A percentile compares a stretch with the other conserved stretches of the same genome.
phyloP scores from a whole-genome alignment of 1,140 invertebrate genomes.

The Trichomalopsis sarcophagae region DNA sequence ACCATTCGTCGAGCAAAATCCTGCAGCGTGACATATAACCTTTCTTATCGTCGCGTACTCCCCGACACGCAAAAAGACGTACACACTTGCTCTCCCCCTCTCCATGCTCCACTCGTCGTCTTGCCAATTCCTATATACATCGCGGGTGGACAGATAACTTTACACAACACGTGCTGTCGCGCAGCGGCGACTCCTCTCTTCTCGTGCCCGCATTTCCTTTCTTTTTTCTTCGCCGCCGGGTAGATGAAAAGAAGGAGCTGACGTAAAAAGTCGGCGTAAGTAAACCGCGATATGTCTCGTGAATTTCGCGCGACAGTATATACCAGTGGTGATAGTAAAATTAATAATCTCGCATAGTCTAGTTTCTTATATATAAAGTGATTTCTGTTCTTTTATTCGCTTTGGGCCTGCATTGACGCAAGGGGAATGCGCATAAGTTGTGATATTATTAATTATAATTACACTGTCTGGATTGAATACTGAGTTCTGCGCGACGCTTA shows the following conservation, averaged over 20 bases:
- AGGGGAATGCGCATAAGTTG: too few species aligned
- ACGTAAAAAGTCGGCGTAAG: too few species aligned
- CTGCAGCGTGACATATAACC: constrained; percentile 59
- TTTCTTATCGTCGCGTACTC: constrained; percentile 58
- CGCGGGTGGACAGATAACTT: not conserved
- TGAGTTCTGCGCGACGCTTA: too few species aligned
- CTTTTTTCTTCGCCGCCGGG: not conserved
- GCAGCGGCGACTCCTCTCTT: too few species aligned
- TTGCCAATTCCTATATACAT: not conserved
- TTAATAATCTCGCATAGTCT: not conserved
- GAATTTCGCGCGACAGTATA: not conserved
- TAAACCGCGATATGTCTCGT: not conserved
- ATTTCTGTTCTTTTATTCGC: too few species aligned
- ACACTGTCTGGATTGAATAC: too few species aligned
- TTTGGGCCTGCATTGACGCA: too few species aligned
- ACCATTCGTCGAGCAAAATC: constrained; percentile 51
- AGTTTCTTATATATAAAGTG: too few species aligned
- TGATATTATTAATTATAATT: too few species aligned
- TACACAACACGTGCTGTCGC: constrained; percentile 16
- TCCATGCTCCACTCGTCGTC: not conserved
- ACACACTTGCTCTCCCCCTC: not conserved
- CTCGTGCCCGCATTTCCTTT: too few species aligned
- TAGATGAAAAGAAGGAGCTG: too few species aligned
- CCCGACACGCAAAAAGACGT: not conserved
- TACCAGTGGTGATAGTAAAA: not conserved